phyloP scores from a whole-genome alignment of 2,888 invertebrate genomes.

The Platerodrilus igneus region DNA sequence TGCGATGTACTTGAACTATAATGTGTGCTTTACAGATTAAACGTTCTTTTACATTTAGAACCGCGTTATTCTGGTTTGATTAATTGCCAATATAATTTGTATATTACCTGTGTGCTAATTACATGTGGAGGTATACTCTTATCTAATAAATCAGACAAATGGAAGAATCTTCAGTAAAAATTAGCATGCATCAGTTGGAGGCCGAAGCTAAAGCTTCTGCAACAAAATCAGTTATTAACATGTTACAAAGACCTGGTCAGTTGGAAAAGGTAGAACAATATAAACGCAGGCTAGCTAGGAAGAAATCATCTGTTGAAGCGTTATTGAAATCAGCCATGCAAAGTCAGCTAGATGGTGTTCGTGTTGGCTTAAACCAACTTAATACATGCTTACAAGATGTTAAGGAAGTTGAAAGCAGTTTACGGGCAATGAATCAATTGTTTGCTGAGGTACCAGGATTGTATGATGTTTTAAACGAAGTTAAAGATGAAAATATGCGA shows the following conservation, averaged over 20 bases:
- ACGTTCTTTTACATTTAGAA: no score
- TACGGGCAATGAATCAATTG: constrained; percentile 70
- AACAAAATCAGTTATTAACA: constrained; percentile 81
- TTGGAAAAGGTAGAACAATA: constrained; percentile 85
- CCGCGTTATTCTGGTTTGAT: no score
- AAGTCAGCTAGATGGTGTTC: constrained; percentile 94
- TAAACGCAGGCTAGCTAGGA: constrained; percentile 67
- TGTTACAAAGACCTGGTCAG: constrained; percentile 92
- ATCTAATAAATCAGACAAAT: no score
- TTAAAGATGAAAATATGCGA: constrained; percentile 87
- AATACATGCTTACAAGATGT: constrained; percentile 83
- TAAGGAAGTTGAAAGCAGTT: constrained; percentile 63
- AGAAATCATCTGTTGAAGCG: constrained; percentile 88
- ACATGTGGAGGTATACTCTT: no score
- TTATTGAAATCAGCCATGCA: constrained; percentile 98
- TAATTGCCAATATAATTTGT: no score
- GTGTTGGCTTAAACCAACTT: constrained; percentile 86
- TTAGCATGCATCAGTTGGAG: constrained; percentile 66
- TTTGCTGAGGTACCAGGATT: constrained; percentile 75
- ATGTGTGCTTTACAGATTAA: no score
- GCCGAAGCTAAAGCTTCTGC: constrained; percentile 73
- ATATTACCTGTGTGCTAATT: no score
- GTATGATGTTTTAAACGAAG: constrained; percentile 74
- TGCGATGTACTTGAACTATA: no score
- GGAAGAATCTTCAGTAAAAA: no score